Conservation (phyloP, 2,113 vertebrate genomes). For the Sisor rabdophorus region DNA sequence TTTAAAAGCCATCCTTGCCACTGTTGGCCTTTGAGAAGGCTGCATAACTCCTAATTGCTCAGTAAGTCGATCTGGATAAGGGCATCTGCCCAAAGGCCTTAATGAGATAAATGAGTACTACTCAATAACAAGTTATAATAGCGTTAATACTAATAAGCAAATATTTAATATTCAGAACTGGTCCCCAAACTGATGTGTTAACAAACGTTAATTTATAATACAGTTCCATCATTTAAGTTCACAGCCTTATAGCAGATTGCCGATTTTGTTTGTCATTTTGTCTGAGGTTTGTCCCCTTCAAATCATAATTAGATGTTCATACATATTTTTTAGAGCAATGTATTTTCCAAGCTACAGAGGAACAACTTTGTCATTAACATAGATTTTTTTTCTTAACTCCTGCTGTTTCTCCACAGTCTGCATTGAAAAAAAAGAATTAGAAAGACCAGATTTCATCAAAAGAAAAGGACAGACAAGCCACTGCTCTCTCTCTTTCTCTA, state of each 20-base stretch:
- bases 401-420: constrained; percentile 29
- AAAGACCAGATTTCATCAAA: constrained; percentile 19
- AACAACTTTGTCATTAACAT: constrained; percentile 31
- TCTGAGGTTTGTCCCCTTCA: not conserved
- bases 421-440: too few relatives aligned
- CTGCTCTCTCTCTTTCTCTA: not conserved
- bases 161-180: too few relatives aligned
- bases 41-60: too few relatives aligned
- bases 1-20: too few relatives aligned
- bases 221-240: not conserved
- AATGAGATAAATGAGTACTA: too few relatives aligned
- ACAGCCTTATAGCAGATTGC: not conserved
- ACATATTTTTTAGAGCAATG: constrained; percentile 10
- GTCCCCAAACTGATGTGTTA: not conserved
- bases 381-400: constrained; percentile 35
- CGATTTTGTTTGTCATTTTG: not conserved
- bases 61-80: too few relatives aligned
- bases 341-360: not conserved
- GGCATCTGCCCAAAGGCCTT: too few relatives aligned
- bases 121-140: too few relatives aligned
- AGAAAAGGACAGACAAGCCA: constrained; percentile 37
- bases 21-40: too few relatives aligned
- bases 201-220: not conserved
- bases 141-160: too few relatives aligned
- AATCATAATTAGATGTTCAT: not conserved